phyloP scores from a whole-genome alignment of 2,888 invertebrate genomes.

The Apomyelois bistriatella region DNA sequence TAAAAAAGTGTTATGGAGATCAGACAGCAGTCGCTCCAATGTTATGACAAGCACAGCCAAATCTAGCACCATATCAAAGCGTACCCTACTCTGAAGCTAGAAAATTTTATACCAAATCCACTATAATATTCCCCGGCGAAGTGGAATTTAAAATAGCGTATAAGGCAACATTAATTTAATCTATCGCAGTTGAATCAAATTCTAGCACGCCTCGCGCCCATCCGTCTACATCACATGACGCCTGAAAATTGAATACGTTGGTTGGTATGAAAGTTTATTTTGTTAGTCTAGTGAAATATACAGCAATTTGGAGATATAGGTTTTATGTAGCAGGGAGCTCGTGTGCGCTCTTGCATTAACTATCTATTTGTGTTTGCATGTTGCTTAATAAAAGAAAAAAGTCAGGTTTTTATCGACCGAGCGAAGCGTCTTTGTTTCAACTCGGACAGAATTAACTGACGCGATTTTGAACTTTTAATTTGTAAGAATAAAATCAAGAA shows the following conservation, averaged over 20 bases:
- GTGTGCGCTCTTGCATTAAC: not conserved
- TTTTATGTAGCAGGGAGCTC: not conserved
- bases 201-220: slow-evolving; percentile 12
- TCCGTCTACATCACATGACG: slow-evolving; percentile 6
- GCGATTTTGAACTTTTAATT: too few relatives aligned
- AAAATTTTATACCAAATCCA: not conserved
- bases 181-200: slow-evolving; percentile 8
- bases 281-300: not conserved
- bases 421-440: too few relatives aligned
- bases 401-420: too few relatives aligned
- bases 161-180: slow-evolving; percentile 13
- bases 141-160: slow-evolving; percentile 8
- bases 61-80: too few relatives aligned
- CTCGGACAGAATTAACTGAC: too few relatives aligned
- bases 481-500: too few relatives aligned
- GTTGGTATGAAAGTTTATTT: slow-evolving; percentile 4
- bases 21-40: too few relatives aligned
- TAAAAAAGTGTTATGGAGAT: too few relatives aligned
- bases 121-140: not conserved
- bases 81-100: too few relatives aligned
- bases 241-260: slow-evolving; percentile 6
- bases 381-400: too few relatives aligned
- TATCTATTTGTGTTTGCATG: too few relatives aligned
- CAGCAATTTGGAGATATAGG: not conserved
- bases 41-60: too few relatives aligned